Base-by-base conservation (phyloP, 2,888 invertebrate species). In the Rhagonycha fulva region DNA sequence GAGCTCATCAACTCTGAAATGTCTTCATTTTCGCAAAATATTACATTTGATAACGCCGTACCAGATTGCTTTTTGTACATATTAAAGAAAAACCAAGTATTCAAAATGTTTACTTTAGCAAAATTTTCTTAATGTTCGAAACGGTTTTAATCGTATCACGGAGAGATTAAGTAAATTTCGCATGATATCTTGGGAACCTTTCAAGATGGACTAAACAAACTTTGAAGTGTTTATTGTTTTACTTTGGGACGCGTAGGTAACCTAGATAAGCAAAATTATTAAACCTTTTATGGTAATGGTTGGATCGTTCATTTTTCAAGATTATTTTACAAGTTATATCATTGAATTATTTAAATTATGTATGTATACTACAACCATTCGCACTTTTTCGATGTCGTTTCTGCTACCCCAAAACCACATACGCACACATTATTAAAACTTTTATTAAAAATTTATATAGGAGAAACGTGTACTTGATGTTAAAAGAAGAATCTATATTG, bases 1-100 rank as follows among this genome's bases (percentile, higher is more conserved):
- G 79, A 78, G 80, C 82, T 81, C 84, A 82, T 84, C 84, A 84
- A 81, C 80, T 78, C 79, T 76, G 75, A 80, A 84, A 84, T 82
- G 84, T 83, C 84, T 84, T 84, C 83, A 83, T 83, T 82, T 80
- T 80, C 76, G 75, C 79, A 79, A 80, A 81, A 82, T 81, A 81
- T 80, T 81, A 73, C 74, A 79, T 79, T 78, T 82, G 82, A 82
- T 82, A 82, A 80, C 80, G 71, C 75, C 62, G 71, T 26, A 62
- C 70, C 66, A 68, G 74, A 79, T 79, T 78, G 72, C 78, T 61
- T 74, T 78, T 66, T 66, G 26, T 66, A 23, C 24, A 26, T 47
- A 47, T 47, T 47, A 47, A 47, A 47, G 47, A 66, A 66, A 66
- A 66, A 66, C n/a, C 24, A 66, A 66, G 19, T n/a, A 24, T 26